phyloP scores from a whole-genome alignment of 2,888 invertebrate species.

The Nephrotoma flavescens region DNA sequence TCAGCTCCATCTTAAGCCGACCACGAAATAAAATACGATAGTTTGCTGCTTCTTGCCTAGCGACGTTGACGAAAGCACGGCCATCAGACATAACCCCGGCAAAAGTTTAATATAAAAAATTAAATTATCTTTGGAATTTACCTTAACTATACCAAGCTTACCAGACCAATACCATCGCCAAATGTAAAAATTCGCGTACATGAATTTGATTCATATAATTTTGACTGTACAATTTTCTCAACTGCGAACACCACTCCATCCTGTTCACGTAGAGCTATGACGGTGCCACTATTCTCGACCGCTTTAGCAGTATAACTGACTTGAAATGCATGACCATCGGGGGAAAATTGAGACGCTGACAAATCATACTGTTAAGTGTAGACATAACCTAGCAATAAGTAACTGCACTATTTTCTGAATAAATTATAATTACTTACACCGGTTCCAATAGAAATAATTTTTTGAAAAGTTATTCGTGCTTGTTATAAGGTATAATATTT shows the following conservation, averaged over 20 bases:
- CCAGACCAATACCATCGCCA: constrained; percentile 90
- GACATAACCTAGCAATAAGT: neutral
- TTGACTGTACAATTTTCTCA: constrained; percentile 89
- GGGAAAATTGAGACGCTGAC: constrained; percentile 99
- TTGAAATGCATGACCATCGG: constrained; percentile 98
- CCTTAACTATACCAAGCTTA: no score
- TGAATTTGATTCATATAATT: constrained; percentile 82
- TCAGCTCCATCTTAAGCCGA: no score
- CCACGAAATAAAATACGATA: no score
- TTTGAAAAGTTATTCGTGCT: no score
- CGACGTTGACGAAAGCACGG: no score
- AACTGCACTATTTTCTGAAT: constrained; percentile 11
- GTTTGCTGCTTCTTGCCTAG: no score
- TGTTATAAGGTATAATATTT: no score
- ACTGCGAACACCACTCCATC: constrained; percentile 96
- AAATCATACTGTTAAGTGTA: constrained; percentile 75
- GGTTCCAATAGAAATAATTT: constrained; percentile 91
- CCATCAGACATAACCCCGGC: no score
- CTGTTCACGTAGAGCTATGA: constrained; percentile 85
- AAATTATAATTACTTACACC: constrained; percentile 51
- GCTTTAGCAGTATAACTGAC: constrained; percentile 99
- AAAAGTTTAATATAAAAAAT: no score
- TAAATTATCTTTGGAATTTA: no score
- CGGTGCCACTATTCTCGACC: constrained; percentile 95
- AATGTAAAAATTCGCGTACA: constrained; percentile 85